Conservation (phyloP, 2,113 vertebrate species). For the Trematomus loennbergii region DNA sequence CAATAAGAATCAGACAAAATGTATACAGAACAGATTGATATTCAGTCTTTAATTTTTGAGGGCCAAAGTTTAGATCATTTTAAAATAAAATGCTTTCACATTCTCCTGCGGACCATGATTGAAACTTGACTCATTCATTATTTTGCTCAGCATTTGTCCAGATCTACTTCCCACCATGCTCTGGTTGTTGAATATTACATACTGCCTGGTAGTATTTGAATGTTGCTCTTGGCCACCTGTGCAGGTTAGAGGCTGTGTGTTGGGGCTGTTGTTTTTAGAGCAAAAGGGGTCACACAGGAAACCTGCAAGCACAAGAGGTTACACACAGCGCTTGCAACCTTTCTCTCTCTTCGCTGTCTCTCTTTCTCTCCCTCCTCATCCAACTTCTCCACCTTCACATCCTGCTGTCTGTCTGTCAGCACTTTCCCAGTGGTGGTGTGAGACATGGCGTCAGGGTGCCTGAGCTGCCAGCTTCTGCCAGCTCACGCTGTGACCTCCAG, state of each 20-base stretch:
- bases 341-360: constrained; percentile 13
- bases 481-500: constrained; percentile 79
- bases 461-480: constrained; percentile 73
- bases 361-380: constrained; percentile 6
- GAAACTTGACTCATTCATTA: constrained; percentile 17
- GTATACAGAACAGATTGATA: constrained; percentile 31
- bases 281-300: constrained; percentile 40
- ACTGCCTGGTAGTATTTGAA: constrained; percentile 39
- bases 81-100: not conserved
- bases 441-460: constrained; percentile 80
- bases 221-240: constrained; percentile 51
- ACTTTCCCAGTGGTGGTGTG: constrained; percentile 77
- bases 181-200: constrained; percentile 62
- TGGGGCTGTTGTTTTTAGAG: constrained; percentile 54
- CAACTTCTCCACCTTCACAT: constrained; percentile 54
- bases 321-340: constrained; percentile 43
- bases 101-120: not conserved
- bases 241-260: constrained; percentile 49
- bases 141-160: constrained; percentile 23
- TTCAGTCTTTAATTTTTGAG: constrained; percentile 37
- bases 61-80: not conserved
- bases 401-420: constrained; percentile 75
- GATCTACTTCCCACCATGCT: constrained; percentile 7
- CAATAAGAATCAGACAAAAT: constrained; percentile 49
- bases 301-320: constrained; percentile 74